These are phyloP conservation scores for Hemistola chrysoprasaria DNA, from an alignment of 2,888 invertebrate genomes.

Conservation along the genomic window DNA sequence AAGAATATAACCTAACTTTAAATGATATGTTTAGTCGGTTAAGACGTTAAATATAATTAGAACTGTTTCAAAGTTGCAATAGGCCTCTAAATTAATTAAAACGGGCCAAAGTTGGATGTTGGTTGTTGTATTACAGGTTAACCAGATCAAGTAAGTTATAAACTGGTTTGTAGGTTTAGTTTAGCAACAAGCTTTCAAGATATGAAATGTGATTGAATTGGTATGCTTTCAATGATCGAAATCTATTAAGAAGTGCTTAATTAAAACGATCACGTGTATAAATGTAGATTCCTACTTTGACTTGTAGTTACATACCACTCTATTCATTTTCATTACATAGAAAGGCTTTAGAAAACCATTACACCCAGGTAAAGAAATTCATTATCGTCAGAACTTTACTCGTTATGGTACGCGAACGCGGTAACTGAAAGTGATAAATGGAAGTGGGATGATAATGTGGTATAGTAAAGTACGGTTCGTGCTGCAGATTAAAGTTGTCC, in stretches of 20 bases:
- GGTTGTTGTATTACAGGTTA: slow-evolving; percentile 20
- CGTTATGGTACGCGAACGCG: slow-evolving; percentile 18
- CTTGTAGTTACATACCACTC: no score
- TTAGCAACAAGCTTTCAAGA: slow-evolving; percentile 8
- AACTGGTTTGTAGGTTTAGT: slow-evolving; percentile 10
- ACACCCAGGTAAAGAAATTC: slow-evolving; percentile 11
- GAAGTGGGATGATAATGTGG: slow-evolving; percentile 14
- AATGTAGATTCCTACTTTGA: no score
- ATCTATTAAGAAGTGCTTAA: background rate
- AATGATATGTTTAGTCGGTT: no score
- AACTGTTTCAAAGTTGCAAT: slow-evolving; percentile 12
- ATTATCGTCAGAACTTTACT: slow-evolving; percentile 24
- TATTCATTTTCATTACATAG: no score
- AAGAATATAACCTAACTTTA: no score
- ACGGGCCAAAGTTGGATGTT: slow-evolving; percentile 12
- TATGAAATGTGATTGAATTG: background rate
- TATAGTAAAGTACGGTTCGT: slow-evolving; percentile 6
- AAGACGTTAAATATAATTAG: background rate
- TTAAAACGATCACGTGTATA: background rate
- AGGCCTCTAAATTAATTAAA: slow-evolving; percentile 19
- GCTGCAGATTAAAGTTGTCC: slow-evolving; percentile 11
- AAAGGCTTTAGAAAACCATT: background rate
- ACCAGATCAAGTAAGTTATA: slow-evolving; percentile 13
- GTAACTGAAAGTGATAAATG: slow-evolving; percentile 26
- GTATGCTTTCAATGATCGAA: background rate